phyloP scores from a whole-genome alignment of 2,888 invertebrate genomes.

The Acleris sparsana region DNA sequence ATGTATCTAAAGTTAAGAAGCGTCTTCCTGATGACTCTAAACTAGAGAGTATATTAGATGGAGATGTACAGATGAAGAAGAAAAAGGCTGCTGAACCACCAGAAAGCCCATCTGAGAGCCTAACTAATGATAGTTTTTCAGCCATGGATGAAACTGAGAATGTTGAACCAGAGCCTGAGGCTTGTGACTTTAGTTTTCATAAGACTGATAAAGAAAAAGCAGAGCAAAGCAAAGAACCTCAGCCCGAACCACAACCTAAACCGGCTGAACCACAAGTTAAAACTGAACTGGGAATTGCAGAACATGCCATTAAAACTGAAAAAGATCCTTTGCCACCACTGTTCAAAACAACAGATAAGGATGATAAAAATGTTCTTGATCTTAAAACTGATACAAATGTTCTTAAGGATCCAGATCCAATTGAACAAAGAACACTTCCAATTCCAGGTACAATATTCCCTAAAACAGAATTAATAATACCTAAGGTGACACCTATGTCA shows the following conservation, averaged over 20 bases:
- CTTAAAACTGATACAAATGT: conserved; percentile 68
- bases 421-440: conserved; percentile 60
- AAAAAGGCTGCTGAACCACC: conserved; percentile 80
- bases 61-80: conserved; percentile 84
- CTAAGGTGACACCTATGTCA: conserved; percentile 83
- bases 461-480: conserved; percentile 86
- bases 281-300: conserved; percentile 58
- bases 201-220: conserved; percentile 72
- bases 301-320: conserved; percentile 66
- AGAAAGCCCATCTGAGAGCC: conserved; percentile 92
- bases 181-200: conserved; percentile 77
- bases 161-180: conserved; percentile 76
- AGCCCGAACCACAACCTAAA: conserved; percentile 59
- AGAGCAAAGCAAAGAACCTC: conserved; percentile 69
- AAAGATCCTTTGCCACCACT: conserved; percentile 66
- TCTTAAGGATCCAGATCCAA: conserved; percentile 60
- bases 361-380: conserved; percentile 69
- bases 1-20: conserved; percentile 84
- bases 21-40: conserved; percentile 82
- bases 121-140: conserved; percentile 93
- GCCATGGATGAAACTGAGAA: conserved; percentile 88
- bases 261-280: conserved; percentile 67
- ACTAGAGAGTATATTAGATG: conserved; percentile 83
- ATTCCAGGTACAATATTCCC: conserved; percentile 66
- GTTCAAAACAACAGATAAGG: conserved; percentile 68